Evolutionary conservation across 2,888 invertebrate species (phyloP).

Genomic region (Drosophila falleni): DNA sequence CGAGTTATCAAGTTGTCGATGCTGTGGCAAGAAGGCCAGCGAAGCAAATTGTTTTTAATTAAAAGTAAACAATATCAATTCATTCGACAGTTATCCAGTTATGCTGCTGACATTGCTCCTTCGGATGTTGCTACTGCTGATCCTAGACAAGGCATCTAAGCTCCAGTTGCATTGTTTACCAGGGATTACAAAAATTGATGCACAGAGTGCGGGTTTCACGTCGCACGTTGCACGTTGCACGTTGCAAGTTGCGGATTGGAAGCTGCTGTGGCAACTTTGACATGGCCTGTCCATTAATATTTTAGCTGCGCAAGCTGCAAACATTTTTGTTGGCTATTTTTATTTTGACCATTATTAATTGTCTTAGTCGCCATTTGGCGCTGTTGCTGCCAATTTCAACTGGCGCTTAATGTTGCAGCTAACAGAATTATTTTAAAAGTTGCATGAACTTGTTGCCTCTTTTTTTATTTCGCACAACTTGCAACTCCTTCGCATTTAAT

Average conservation of each 20-base stretch:
- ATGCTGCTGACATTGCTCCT: conserved; percentile 66
- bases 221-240: not conserved
- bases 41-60: conserved; percentile 81
- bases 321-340: conserved; percentile 51
- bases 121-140: conserved; percentile 14
- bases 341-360: conserved; percentile 68
- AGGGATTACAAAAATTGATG: conserved; percentile 60
- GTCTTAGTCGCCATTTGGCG: conserved; percentile 45
- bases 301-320: conserved; percentile 43
- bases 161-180: conserved; percentile 59
- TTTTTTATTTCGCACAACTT: conserved; percentile 10
- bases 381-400: conserved; percentile 8
- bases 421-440: conserved; percentile 51
- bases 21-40: conserved; percentile 72
- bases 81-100: conserved; percentile 81
- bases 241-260: conserved; percentile 2
- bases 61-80: conserved; percentile 81
- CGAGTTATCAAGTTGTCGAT: conserved; percentile 40
- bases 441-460: conserved; percentile 13
- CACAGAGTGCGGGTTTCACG: conserved; percentile 22
- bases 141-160: conserved; percentile 32
- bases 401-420: conserved; percentile 47
- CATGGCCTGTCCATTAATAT: conserved; percentile 57
- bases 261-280: conserved; percentile 31
- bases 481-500: conserved; percentile 34